Conservation (phyloP, 1,140 invertebrate species). For the Pemphigus obesinymphae region DNA sequence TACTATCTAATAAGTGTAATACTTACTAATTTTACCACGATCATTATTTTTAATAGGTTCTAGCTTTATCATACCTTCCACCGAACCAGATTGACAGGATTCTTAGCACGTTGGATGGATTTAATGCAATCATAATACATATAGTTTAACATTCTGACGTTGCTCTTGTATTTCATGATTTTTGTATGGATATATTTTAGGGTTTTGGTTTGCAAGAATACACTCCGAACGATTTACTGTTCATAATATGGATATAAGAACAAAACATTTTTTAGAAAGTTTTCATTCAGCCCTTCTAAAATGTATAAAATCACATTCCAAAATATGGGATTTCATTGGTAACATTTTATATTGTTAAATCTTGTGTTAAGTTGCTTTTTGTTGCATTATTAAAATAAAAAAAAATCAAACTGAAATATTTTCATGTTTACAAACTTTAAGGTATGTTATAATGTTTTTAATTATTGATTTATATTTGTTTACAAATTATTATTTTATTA, state of each 20-base stretch:
- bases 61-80: background rate
- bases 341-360: too few relatives aligned
- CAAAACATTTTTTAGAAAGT: background rate
- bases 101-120: background rate
- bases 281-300: background rate
- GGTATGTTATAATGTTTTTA: too few relatives aligned
- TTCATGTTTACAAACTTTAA: too few relatives aligned
- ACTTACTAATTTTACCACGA: background rate
- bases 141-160: background rate
- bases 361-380: too few relatives aligned
- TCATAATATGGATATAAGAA: background rate
- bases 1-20: too few relatives aligned
- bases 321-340: too few relatives aligned
- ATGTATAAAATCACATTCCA: background rate
- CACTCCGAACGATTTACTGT: background rate
- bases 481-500: too few relatives aligned
- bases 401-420: too few relatives aligned
- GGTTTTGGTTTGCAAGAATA: background rate
- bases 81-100: background rate
- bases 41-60: background rate
- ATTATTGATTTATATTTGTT: too few relatives aligned
- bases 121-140: background rate
- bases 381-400: too few relatives aligned
- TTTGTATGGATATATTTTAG: background rate
- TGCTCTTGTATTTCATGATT: background rate